Evolutionary conservation across 92 coral and sea anemone genomes (phyloP).

Genomic region (Nematostella vectensis): DNA sequence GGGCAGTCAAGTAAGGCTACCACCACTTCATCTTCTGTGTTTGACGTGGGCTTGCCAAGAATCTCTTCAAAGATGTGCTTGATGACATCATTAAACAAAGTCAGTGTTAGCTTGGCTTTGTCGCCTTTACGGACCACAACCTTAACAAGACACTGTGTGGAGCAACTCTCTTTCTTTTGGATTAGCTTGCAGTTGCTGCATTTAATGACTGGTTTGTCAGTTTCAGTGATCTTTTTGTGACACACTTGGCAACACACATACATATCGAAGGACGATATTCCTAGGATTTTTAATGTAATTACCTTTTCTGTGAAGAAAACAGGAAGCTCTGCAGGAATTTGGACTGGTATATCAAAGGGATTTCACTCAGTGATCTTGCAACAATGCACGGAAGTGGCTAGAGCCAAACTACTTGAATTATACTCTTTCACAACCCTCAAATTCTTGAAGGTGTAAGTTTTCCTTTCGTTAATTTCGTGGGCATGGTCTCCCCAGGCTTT

Average conservation of each 20-base stretch:
- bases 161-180: neutral
- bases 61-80: conserved; percentile 8
- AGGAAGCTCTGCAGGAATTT: conserved; percentile 19
- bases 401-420: conserved; percentile 7
- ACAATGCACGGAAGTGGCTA: conserved; percentile 15
- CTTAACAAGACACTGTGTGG: conserved; percentile 12
- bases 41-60: neutral
- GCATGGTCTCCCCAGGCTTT: conserved; percentile 18
- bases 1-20: neutral
- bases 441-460: conserved; percentile 11
- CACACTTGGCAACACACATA: conserved; percentile 3
- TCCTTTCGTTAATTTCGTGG: conserved; percentile 9
- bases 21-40: conserved; percentile 11
- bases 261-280: conserved; percentile 12
- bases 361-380: conserved; percentile 19
- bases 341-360: conserved; percentile 14
- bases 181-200: conserved; percentile 14
- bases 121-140: conserved; percentile 1
- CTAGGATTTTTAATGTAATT: conserved; percentile 10
- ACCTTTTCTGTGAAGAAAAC: conserved; percentile 15
- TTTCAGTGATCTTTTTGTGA: conserved; percentile 5
- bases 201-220: conserved; percentile 11
- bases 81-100: conserved; percentile 12
- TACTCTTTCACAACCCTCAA: conserved; percentile 8
- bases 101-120: conserved; percentile 12